Evolutionary conservation across 2,888 invertebrate genomes (phyloP).

Genomic region (Coleophora deauratella): DNA sequence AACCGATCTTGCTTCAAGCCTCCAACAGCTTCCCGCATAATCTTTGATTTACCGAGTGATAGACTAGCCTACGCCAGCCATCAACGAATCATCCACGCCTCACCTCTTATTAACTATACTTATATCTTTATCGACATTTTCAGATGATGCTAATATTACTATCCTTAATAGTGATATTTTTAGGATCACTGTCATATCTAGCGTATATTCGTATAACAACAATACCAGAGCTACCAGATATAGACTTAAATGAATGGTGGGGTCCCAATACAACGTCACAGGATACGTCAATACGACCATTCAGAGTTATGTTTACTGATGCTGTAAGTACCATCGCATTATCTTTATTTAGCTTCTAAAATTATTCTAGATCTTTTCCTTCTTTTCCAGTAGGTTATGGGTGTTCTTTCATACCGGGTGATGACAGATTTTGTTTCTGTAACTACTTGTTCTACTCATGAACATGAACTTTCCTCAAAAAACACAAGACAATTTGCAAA

Average conservation of each 20-base stretch:
- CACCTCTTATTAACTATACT: no score
- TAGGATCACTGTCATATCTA: conserved; percentile 24
- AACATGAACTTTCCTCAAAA: background rate
- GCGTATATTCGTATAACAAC: conserved; percentile 15
- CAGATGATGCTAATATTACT: conserved; percentile 23
- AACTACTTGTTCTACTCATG: background rate
- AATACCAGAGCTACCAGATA: conserved; percentile 39
- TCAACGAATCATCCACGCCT: no score
- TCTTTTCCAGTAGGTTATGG: background rate
- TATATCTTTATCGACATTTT: conserved; percentile 14
- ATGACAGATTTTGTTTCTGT: background rate
- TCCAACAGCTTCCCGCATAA: no score
- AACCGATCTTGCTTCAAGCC: no score
- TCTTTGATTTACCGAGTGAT: no score
- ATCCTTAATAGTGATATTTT: conserved; percentile 17
- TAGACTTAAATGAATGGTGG: conserved; percentile 50
- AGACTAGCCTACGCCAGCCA: no score
- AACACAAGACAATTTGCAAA: no score
- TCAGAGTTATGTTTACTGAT: conserved; percentile 73
- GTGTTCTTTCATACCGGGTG: background rate
- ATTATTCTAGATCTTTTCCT: background rate
- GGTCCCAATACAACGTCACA: conserved; percentile 31
- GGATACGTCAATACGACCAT: conserved; percentile 74
- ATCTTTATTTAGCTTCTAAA: background rate
- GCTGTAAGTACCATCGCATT: conserved; percentile 56